Evolutionary conservation across 2,113 vertebrate genomes (phyloP).

Genomic region (Hylia prasina): DNA sequence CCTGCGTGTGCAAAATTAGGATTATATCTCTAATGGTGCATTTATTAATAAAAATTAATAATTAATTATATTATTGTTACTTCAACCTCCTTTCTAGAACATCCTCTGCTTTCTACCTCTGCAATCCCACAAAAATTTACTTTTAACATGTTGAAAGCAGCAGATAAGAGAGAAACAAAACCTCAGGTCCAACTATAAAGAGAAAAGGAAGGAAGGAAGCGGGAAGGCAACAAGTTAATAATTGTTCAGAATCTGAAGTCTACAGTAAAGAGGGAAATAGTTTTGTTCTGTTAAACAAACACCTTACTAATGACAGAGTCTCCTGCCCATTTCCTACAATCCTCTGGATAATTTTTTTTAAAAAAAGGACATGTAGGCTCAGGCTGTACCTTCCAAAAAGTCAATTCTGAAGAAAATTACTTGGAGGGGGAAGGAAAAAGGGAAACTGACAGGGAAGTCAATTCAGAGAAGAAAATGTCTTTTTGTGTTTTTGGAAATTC

Average conservation of each 20-base stretch:
- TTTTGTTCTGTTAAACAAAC: slow-evolving; percentile 45
- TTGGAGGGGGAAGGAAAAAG: background rate
- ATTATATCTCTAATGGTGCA: background rate
- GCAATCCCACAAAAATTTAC: background rate
- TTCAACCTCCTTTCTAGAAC: background rate
- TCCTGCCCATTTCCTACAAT: slow-evolving; percentile 17
- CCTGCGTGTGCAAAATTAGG: background rate
- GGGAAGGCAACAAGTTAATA: slow-evolving; percentile 38
- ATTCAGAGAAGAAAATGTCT: background rate
- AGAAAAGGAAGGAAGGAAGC: slow-evolving; percentile 58
- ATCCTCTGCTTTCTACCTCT: background rate
- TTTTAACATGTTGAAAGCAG: background rate
- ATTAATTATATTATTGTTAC: background rate
- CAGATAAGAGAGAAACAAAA: slow-evolving; percentile 38
- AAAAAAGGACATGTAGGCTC: background rate
- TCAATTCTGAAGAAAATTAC: background rate
- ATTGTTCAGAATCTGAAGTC: slow-evolving; percentile 42
- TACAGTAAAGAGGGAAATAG: slow-evolving; percentile 41
- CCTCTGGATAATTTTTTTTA: background rate
- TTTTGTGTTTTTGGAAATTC: slow-evolving; percentile 16
- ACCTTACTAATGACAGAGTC: slow-evolving; percentile 12
- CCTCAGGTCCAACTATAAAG: background rate
- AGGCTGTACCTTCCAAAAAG: background rate
- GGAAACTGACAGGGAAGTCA: background rate
- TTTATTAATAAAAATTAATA: background rate